Conservation (phyloP, 2,113 vertebrate genomes). For the Puma concolor region DNA sequence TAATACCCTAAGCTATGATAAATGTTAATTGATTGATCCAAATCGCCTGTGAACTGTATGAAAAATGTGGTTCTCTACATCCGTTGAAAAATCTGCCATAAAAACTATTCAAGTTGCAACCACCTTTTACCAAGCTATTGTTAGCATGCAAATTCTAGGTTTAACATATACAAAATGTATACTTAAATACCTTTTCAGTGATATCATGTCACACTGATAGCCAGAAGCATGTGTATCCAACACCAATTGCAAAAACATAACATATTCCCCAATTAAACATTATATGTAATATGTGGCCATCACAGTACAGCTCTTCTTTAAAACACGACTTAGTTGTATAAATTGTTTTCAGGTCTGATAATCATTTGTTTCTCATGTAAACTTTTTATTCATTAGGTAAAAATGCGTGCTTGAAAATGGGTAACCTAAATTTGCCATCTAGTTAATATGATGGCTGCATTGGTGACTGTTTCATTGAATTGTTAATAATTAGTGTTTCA, state of each 20-base stretch:
- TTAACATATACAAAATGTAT: neutral
- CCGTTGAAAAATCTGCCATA: neutral
- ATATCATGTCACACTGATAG: neutral
- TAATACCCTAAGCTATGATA: neutral
- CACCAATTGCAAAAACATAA: neutral
- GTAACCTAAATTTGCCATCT: neutral
- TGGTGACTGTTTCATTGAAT: neutral
- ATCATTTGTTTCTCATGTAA: neutral
- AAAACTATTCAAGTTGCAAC: neutral
- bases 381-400: neutral
- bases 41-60: neutral
- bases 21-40: neutral
- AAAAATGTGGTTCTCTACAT: neutral
- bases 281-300: neutral
- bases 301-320: neutral
- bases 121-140: conserved; percentile 2
- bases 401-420: conserved; percentile 2
- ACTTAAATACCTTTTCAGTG: neutral
- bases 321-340: neutral
- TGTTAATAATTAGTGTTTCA: conserved; percentile 36
- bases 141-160: neutral
- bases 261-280: neutral
- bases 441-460: neutral
- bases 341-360: neutral
- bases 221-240: neutral